phyloP scores from a whole-genome alignment of 2,888 invertebrate species.

The Hipparchia sbordonii region DNA sequence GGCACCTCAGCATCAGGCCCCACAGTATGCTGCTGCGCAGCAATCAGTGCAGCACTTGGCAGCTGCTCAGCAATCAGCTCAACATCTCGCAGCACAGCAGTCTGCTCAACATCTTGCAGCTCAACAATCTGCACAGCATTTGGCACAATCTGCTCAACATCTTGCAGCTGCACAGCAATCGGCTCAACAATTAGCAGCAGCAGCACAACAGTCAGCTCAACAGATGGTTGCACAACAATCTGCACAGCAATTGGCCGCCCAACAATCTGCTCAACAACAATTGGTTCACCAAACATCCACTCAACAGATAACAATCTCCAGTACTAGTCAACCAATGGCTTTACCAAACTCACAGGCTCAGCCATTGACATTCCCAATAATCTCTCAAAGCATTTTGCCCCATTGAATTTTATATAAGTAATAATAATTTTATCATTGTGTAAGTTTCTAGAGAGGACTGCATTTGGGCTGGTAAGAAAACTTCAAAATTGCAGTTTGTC shows the following conservation, averaged over 20 bases:
- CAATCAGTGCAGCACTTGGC: constrained; percentile 69
- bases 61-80: constrained; percentile 59
- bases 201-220: constrained; percentile 65
- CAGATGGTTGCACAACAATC: constrained; percentile 65
- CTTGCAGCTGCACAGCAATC: constrained; percentile 60
- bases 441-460: background rate
- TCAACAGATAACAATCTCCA: constrained; percentile 76
- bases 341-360: constrained; percentile 75
- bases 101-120: constrained; percentile 63
- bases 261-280: constrained; percentile 74
- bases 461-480: too few relatives aligned
- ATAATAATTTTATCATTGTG: background rate
- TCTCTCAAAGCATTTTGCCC: constrained; percentile 76
- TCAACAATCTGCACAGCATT: constrained; percentile 61
- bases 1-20: constrained; percentile 67
- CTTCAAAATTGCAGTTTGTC: too few relatives aligned
- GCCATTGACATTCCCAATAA: constrained; percentile 75
- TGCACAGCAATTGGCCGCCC: constrained; percentile 68
- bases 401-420: constrained; percentile 52
- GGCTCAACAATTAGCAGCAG: constrained; percentile 65
- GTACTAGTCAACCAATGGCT: constrained; percentile 77
- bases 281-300: constrained; percentile 76
- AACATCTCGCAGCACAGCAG: constrained; percentile 59
- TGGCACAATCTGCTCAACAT: constrained; percentile 63
- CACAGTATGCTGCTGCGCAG: constrained; percentile 66